phyloP scores from a whole-genome alignment of 2,113 vertebrate genomes.

The Scartelaos histophorus region DNA sequence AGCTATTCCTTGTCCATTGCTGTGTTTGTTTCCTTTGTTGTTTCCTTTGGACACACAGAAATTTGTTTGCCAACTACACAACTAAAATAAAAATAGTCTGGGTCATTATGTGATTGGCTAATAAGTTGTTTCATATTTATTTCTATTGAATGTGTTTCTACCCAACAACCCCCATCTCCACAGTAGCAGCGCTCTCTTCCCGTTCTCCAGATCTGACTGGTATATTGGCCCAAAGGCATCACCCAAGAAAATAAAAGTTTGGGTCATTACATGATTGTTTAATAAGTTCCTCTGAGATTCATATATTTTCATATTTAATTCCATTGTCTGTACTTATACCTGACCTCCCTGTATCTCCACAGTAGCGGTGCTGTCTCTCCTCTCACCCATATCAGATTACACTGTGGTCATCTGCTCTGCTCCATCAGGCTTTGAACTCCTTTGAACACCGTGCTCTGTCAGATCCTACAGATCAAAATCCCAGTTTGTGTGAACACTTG shows the following conservation, averaged over 20 bases:
- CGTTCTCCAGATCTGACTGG: no score
- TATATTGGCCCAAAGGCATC: no score
- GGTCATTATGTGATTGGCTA: neutral
- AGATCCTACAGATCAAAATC: slow-evolving; percentile 45
- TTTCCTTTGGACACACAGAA: neutral
- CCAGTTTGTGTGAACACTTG: slow-evolving; percentile 25
- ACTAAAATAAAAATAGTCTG: neutral
- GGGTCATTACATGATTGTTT: neutral
- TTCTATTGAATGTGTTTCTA: neutral
- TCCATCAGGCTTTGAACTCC: slow-evolving; percentile 39
- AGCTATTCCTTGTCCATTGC: no score
- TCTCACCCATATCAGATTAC: slow-evolving; percentile 16
- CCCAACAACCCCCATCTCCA: neutral
- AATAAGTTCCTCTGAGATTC: neutral
- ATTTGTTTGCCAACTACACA: neutral
- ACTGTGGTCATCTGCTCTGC: slow-evolving; percentile 34
- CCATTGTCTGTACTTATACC: neutral
- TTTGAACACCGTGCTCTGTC: slow-evolving; percentile 37
- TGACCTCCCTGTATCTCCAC: neutral
- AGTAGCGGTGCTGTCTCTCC: neutral
- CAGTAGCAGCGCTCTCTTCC: neutral
- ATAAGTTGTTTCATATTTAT: neutral
- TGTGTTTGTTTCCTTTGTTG: neutral
- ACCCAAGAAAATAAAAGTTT: neutral
- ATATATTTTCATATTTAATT: neutral